Percentiles rank a stretch among this genome's conserved stretches.
phyloP scores from a whole-genome alignment of 2,797 vertebrate genomes.

The Cygnus olor region DNA sequence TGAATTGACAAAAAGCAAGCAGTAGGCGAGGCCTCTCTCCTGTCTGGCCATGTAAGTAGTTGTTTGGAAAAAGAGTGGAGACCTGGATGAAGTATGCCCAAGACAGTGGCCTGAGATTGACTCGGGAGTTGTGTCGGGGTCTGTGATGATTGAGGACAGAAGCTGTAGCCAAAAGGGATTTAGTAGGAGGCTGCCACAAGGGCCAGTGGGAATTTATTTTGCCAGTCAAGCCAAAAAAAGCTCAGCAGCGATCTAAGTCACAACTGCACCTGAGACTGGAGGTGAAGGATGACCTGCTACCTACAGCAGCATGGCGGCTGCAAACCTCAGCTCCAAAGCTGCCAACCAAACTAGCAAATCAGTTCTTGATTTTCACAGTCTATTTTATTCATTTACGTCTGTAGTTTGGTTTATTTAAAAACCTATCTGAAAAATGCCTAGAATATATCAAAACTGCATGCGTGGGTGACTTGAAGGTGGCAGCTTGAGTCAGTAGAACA shows the following conservation, averaged over 20 bases:
- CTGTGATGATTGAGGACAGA: background rate
- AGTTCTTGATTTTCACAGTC: background rate
- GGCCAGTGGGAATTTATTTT: background rate
- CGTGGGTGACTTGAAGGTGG: background rate
- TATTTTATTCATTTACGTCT: background rate
- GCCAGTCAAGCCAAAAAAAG: background rate
- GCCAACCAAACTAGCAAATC: background rate
- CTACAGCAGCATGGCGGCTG: background rate
- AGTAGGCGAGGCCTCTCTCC: fast-evolving
- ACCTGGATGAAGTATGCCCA: background rate
- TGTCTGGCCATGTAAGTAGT: fast-evolving
- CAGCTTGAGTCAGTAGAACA: background rate
- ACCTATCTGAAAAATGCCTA: background rate
- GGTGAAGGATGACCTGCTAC: background rate
- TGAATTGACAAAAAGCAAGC: background rate
- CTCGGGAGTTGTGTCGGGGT: background rate
- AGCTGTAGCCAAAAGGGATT: background rate
- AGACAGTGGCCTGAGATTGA: background rate
- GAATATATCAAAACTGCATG: background rate
- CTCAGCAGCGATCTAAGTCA: background rate
- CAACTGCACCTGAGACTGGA: background rate
- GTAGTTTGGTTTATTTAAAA: slow-evolving; percentile 7
- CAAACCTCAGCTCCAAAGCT: background rate
- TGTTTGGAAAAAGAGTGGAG: background rate
- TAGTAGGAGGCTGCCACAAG: background rate